Evolutionary conservation across 1,140 invertebrate species (phyloP), one percentile per base, ranked within the genome.

Genomic region (Asobara japonica): DNA sequence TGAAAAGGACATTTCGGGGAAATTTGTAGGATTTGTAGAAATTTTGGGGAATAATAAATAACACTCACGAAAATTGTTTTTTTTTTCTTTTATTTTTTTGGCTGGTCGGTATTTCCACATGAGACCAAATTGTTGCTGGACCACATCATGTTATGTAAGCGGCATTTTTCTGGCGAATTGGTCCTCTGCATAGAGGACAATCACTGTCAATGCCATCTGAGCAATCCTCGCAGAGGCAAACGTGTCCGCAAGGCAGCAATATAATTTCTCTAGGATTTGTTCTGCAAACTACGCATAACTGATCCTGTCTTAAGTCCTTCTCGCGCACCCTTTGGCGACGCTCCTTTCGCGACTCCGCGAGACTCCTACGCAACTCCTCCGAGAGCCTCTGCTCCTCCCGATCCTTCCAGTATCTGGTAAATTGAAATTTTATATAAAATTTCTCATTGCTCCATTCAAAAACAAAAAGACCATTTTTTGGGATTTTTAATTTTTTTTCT

Each of bases 211-310:
- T 93, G 77, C 91, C 89, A 65, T 91, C 89, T 1, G 92, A 90
- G 81, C 94, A 96, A 82, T 95, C 93, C 86, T 94, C 94, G 79
- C 94, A 96, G 33, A 95, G 82, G 74, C 93, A 94, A 0, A 95
- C 93, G 82, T 96, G 94, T 0, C 94, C 94, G 83, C 94, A 96
- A 0, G 93, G 93, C 67, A 95, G 82, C 36, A 95, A 79, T 78
- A 96, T 94, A 18, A 95, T 91, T 91, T 94, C 93, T 77, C 92
- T 91, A 7, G 93, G 93, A 86, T 94, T 94, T 65, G 89, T 89
- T 13, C 89, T 88, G 83, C 94, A 95, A n/a, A 94, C 91, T 11
- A 94, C 91, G 79, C 94, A 95, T 2, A 92, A 82, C 78, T 94
- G 92, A 79, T 91, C 89, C 1, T 93, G 91, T 3, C 88, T 82